A percentile compares a stretch with the other conserved stretches of the same genome.
These are phyloP conservation scores for Spinus olivaceus DNA, from an alignment of 2,797 vertebrate genomes.

Conservation along the genomic window DNA sequence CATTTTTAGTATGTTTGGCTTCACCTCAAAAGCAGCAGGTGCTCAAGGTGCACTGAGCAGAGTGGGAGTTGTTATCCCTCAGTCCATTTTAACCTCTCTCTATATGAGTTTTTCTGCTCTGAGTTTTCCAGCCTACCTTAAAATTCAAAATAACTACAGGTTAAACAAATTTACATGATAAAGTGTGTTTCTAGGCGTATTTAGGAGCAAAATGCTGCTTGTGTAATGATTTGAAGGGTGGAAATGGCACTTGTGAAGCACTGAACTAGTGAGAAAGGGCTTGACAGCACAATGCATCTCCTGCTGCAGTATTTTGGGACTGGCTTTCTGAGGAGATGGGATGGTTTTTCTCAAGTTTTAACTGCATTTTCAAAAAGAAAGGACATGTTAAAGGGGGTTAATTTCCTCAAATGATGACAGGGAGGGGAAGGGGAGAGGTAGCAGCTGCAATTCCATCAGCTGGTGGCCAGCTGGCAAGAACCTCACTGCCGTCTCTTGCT, in stretches of 20 bases:
- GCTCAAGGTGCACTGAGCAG: background rate
- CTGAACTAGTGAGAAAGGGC: background rate
- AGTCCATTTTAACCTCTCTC: background rate
- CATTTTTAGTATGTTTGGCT: background rate
- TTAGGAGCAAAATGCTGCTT: background rate
- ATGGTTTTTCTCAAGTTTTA: background rate
- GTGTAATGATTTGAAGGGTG: background rate
- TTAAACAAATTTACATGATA: background rate
- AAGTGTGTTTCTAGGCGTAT: background rate
- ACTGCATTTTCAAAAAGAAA: background rate
- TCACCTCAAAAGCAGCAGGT: background rate
- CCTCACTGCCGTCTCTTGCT: background rate
- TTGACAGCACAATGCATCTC: background rate
- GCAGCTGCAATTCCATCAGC: background rate
- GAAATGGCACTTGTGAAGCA: background rate
- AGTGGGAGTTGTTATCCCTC: background rate
- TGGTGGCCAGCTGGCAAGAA: background rate
- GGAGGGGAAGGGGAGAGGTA: background rate
- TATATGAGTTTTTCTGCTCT: background rate
- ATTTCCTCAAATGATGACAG: background rate
- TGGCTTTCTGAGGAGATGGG: background rate
- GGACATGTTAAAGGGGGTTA: background rate
- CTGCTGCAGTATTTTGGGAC: background rate
- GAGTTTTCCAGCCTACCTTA: background rate
- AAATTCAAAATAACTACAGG: background rate